A percentile compares a stretch with the other conserved stretches of the same genome.
Evolutionary conservation across 1,140 invertebrate species (phyloP).

Genomic region (Philaenus spumarius): DNA sequence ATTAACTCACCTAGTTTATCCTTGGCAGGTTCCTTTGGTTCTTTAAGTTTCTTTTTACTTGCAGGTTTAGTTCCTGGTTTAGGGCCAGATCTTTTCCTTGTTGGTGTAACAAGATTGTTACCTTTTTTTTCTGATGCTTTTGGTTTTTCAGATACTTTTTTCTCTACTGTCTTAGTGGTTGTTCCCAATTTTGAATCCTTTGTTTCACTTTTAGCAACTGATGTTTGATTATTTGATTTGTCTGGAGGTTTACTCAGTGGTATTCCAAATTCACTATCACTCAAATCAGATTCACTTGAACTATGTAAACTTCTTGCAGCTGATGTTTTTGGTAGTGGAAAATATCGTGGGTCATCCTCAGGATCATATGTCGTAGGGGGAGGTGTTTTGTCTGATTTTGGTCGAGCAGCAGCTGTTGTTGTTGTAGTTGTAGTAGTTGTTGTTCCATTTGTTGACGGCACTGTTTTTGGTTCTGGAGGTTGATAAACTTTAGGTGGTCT

Average conservation of each 20-base stretch:
- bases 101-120: no score
- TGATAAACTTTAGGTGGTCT: no score
- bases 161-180: constrained; percentile 8
- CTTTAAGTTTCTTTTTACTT: constrained; percentile 10
- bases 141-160: background rate
- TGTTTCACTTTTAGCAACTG: constrained; percentile 7
- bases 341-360: constrained; percentile 62
- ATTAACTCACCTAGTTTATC: background rate
- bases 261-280: constrained; percentile 42
- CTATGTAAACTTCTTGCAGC: constrained; percentile 59
- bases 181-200: constrained; percentile 11
- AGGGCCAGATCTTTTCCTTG: no score
- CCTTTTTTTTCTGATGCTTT: no score
- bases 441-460: constrained; percentile 32
- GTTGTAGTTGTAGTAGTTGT: constrained; percentile 19
- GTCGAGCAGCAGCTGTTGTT: constrained; percentile 2
- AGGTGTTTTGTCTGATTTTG: constrained; percentile 14
- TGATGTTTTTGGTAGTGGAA: constrained; percentile 62
- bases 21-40: constrained; percentile 7
- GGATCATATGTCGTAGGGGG: constrained; percentile 34
- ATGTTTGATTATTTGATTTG: no score
- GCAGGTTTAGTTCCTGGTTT: no score
- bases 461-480: constrained; percentile 26
- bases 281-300: constrained; percentile 34
- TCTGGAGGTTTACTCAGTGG: no score